Base-by-base conservation (phyloP, 2,888 invertebrate species). In the Ommatoiulus sabulosus region DNA sequence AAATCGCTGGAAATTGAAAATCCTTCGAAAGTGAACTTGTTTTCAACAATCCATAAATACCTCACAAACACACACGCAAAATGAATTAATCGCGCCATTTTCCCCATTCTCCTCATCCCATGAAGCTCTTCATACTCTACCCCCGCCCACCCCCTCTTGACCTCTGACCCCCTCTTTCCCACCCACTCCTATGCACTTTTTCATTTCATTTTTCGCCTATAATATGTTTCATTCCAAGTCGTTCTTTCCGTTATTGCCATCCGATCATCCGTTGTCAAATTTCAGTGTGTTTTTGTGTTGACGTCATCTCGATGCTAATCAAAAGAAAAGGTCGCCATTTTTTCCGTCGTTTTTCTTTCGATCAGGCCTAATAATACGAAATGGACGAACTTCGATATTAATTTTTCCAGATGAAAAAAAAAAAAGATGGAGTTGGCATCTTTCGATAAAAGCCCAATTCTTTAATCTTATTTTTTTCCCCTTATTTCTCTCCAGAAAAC, bases 1-100 rank as follows among this genome's bases (percentile, higher is more conserved):
- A 80, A 80, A 80, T 80, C 80, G 80, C 35, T 80, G 35, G 80
- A 80, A 80, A 80, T 80, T 80, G 80, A 80, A 80, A 80, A 43
- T 80, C 80, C 80, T 2, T 35, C 35, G 15, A 35, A 80, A 80
- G 80, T 80, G 80, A 80, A 80, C 80, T 80, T 80, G 80, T 80
- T 80, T 80, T 80, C 80, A 80, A 80, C 80, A 80, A 80, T 80
- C 80, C 80, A 80, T 80, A 80, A 80, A 80, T 80, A 80, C 80
- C 80, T 80, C 80, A 3, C 35, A 35, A 35, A 35, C 35, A 35
- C 35, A 43, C 80, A 80, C 35, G 80, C 35, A 80, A 80, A n/a
- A 80, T 80, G 80, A 80, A 80, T 80, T 80, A 80, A 80, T 80
- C 80, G 10, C 24, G 72, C 63, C 35, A 35, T 72, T 72, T 10